A percentile compares a stretch with the other conserved stretches of the same genome.
Conservation (phyloP, 2,888 invertebrate genomes). For the Oscheius myriophilus region DNA sequence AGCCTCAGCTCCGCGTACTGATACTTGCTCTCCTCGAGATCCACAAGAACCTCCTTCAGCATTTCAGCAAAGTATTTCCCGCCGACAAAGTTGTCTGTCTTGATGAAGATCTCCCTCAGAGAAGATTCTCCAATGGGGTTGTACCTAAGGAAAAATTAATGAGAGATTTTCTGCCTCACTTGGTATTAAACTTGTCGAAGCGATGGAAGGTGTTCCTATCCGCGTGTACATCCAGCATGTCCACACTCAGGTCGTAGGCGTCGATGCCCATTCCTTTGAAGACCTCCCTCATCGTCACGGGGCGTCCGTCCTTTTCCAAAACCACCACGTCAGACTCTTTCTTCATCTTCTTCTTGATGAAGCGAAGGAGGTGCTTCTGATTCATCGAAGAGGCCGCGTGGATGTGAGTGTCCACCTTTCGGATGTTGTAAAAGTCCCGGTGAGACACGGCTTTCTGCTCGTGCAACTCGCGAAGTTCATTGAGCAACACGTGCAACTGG, state of each 20-base stretch:
- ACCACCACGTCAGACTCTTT: slow-evolving; percentile 87
- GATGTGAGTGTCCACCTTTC: slow-evolving; percentile 96
- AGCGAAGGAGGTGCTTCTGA: slow-evolving; percentile 95
- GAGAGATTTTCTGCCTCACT: slow-evolving; percentile 71
- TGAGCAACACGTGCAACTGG: slow-evolving; percentile 81
- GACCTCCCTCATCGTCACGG: slow-evolving; percentile 88
- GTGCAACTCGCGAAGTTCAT: slow-evolving; percentile 92
- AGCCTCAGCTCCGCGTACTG: slow-evolving; percentile 94
- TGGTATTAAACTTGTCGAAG: slow-evolving; percentile 98
- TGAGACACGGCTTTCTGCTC: slow-evolving; percentile 97
- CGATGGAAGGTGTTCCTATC: slow-evolving; percentile 95
- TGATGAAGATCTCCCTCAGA: slow-evolving; percentile 96
- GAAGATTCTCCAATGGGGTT: slow-evolving; percentile 96
- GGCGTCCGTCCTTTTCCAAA: slow-evolving; percentile 75
- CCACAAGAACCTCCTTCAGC: slow-evolving; percentile 93
- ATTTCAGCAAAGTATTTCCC: slow-evolving; percentile 97
- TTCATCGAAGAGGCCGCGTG: slow-evolving; percentile 99
- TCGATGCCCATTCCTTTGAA: slow-evolving; percentile 93
- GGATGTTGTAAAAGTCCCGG: slow-evolving; percentile 96
- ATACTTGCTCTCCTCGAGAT: slow-evolving; percentile 97
- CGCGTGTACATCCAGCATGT: slow-evolving; percentile 98
- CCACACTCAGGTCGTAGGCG: slow-evolving; percentile 95
- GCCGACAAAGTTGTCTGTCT: slow-evolving; percentile 94
- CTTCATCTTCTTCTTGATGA: slow-evolving; percentile 96
- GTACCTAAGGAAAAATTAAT: slow-evolving; percentile 75